Evolutionary conservation across 2,797 vertebrate genomes (phyloP).

Genomic region (Rhincodon typus): DNA sequence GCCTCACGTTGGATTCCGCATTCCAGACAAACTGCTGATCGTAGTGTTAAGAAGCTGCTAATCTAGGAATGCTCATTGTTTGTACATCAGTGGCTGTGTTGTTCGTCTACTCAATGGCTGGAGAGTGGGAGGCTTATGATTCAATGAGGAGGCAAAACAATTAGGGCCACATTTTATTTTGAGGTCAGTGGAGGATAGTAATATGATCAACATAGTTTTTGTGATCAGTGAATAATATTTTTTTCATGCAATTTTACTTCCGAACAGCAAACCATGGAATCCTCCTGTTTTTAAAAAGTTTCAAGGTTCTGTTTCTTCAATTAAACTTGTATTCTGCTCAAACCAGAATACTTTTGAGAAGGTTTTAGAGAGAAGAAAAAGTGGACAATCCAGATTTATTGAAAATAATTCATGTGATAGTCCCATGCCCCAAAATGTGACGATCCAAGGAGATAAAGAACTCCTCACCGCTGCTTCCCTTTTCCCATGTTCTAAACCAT

Average conservation of each 20-base stretch:
- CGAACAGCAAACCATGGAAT: neutral
- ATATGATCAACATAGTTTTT: too few species aligned
- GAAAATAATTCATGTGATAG: neutral
- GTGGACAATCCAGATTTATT: neutral
- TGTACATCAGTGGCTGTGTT: neutral
- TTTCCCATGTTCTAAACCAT: neutral
- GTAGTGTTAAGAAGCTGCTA: neutral
- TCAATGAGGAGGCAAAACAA: conserved; percentile 11
- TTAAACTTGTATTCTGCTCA: neutral
- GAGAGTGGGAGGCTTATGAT: conserved; percentile 8
- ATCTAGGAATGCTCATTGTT: neutral
- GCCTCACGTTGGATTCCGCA: neutral
- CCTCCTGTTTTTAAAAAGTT: neutral
- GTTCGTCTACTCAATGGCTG: neutral
- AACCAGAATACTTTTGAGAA: neutral
- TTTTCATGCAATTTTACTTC: neutral
- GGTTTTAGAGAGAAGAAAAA: neutral
- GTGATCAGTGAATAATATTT: neutral
- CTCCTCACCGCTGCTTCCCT: neutral
- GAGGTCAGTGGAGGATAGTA: neutral
- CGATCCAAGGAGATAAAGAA: neutral
- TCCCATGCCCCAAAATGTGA: neutral
- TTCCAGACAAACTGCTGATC: neutral
- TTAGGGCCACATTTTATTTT: neutral
- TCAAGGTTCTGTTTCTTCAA: neutral